These are phyloP conservation scores for Ephydatia muelleri DNA, from an alignment of 37 sponge, comb jelly and placozoan genomes.

Conservation along the genomic window DNA sequence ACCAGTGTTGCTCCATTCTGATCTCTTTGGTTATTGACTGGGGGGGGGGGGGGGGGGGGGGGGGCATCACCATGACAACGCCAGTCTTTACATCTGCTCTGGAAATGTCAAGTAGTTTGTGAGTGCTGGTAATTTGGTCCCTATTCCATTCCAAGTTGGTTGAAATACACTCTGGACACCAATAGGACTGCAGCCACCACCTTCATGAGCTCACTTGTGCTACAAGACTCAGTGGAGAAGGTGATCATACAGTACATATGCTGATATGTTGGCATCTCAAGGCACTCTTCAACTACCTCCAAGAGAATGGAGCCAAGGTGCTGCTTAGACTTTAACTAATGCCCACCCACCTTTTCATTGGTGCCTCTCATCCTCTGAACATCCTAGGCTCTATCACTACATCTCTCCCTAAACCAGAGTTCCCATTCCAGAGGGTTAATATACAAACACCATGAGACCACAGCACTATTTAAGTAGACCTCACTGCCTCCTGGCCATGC, in stretches of 20 bases:
- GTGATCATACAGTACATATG: too few relatives aligned
- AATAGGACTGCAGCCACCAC: too few relatives aligned
- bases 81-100: conserved; percentile 95
- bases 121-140: conserved; percentile 66
- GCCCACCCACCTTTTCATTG: too few relatives aligned
- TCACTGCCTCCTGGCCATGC: too few relatives aligned
- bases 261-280: conserved; percentile 74
- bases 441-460: not conserved
- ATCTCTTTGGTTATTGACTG: conserved; percentile 83
- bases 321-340: not conserved
- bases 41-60: conserved; percentile 69
- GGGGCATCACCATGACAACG: conserved; percentile 63
- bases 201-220: conserved; percentile 33
- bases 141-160: too few relatives aligned
- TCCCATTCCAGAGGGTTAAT: too few relatives aligned
- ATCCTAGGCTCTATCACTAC: conserved; percentile 48
- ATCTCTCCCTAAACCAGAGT: conserved; percentile 25
- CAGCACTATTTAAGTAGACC: too few relatives aligned
- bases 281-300: conserved; percentile 66
- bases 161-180: too few relatives aligned
- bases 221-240: conserved; percentile 85
- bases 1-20: conserved; percentile 17
- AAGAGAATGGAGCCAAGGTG: conserved; percentile 3
- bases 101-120: conserved; percentile 85
- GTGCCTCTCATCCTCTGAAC: too few relatives aligned